phyloP scores from a whole-genome alignment of 1,140 invertebrate species.

The Galleria mellonella region DNA sequence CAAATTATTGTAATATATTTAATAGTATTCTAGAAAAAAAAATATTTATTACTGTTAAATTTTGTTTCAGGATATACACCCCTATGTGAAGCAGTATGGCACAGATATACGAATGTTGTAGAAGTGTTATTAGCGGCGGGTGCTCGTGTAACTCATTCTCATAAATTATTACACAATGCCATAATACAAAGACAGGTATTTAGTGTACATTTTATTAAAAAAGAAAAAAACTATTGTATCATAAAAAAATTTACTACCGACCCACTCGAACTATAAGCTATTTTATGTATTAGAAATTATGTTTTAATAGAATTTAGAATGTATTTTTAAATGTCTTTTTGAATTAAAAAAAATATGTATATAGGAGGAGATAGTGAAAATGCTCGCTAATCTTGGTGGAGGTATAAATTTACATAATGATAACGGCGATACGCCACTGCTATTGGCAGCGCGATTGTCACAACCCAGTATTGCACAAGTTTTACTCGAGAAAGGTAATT shows the following conservation, averaged over 20 bases:
- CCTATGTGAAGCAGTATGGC: constrained; percentile 61
- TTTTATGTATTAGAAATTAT: no score
- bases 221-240: no score
- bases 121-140: constrained; percentile 42
- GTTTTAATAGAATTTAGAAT: background rate
- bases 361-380: constrained; percentile 49
- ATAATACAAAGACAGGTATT: constrained; percentile 53
- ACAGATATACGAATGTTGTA: constrained; percentile 42
- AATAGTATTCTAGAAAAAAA: no score
- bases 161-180: constrained; percentile 57
- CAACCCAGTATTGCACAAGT: constrained; percentile 65
- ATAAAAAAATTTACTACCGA: no score
- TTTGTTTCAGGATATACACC: constrained; percentile 52
- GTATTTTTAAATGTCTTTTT: background rate
- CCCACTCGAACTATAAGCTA: no score
- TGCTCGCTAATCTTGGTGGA: constrained; percentile 49
- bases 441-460: constrained; percentile 73
- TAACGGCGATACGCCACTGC: constrained; percentile 77
- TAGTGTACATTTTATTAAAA: no score
- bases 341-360: constrained; percentile 10
- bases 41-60: no score
- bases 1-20: constrained; percentile 1
- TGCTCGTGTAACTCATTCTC: constrained; percentile 55
- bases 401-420: constrained; percentile 75
- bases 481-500: constrained; percentile 70